phyloP scores from a whole-genome alignment of 2,888 invertebrate species.

The Calliphora vomitoria region DNA sequence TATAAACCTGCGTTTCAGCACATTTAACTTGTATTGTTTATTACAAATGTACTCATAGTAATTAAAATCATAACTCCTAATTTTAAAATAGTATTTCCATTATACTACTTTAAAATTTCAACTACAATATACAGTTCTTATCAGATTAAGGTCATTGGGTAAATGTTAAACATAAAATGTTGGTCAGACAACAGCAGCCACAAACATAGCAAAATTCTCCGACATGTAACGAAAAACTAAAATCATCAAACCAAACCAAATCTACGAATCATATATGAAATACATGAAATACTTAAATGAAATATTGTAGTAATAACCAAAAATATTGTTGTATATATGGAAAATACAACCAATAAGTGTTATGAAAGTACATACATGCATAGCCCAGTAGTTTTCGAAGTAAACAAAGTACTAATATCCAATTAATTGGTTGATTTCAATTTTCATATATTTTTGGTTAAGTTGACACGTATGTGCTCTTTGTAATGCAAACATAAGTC shows the following conservation, averaged over 20 bases:
- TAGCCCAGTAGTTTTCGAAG: too few relatives aligned
- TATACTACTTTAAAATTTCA: background rate
- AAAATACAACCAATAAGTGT: background rate
- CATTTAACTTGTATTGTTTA: too few relatives aligned
- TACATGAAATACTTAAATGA: background rate
- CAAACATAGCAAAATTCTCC: background rate
- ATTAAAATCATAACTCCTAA: too few relatives aligned
- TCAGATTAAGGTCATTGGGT: constrained; percentile 36
- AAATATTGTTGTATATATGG: background rate
- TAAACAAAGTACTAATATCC: too few relatives aligned
- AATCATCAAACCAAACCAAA: background rate
- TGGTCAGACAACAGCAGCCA: constrained; percentile 13
- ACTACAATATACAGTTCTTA: background rate
- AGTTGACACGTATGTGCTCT: background rate
- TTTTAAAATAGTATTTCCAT: background rate
- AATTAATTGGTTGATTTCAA: too few relatives aligned
- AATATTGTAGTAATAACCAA: background rate
- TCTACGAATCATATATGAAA: background rate
- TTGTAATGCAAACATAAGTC: too few relatives aligned
- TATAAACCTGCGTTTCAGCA: too few relatives aligned
- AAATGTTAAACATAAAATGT: constrained; percentile 25
- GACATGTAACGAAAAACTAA: background rate
- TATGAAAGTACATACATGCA: background rate
- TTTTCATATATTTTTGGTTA: too few relatives aligned
- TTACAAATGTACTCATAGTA: too few relatives aligned